Evolutionary conservation across 1,140 invertebrate genomes (phyloP).

Genomic region (Adoxophyes honmai): DNA sequence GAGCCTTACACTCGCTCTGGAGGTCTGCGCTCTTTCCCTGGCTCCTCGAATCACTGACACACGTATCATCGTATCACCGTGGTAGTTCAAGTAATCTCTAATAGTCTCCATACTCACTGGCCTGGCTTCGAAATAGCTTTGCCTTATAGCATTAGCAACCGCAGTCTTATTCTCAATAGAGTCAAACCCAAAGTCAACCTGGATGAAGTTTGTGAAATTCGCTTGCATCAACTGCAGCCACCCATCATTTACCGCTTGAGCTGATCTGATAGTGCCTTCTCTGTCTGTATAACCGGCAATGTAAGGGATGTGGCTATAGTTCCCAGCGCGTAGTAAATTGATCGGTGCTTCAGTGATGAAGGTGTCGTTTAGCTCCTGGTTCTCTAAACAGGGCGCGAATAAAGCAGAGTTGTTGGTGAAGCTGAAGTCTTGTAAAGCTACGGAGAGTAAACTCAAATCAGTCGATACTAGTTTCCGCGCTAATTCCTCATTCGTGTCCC

Average conservation of each 20-base stretch:
- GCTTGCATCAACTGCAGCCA: slow-evolving; percentile 51
- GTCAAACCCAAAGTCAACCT: slow-evolving; percentile 42
- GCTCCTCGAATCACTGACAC: slow-evolving; percentile 44
- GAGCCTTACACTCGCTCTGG: slow-evolving; percentile 38
- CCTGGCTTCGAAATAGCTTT: slow-evolving; percentile 50
- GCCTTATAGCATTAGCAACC: slow-evolving; percentile 35
- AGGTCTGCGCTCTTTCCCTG: slow-evolving; percentile 43
- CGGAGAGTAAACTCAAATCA: slow-evolving; percentile 33
- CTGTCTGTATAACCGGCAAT: slow-evolving; percentile 50
- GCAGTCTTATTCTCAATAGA: slow-evolving; percentile 29
- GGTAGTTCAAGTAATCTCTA: slow-evolving; percentile 57
- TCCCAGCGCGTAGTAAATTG: slow-evolving; percentile 46
- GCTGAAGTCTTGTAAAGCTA: slow-evolving; percentile 32
- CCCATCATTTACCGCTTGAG: slow-evolving; percentile 30
- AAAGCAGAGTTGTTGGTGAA: slow-evolving; percentile 52
- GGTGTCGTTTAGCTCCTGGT: slow-evolving; percentile 36
- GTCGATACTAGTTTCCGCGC: slow-evolving; percentile 37
- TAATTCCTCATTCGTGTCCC: slow-evolving; percentile 32
- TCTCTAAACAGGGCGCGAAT: slow-evolving; percentile 62
- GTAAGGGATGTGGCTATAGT: slow-evolving; percentile 54
- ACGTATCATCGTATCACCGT: slow-evolving; percentile 51
- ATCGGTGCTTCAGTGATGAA: slow-evolving; percentile 50
- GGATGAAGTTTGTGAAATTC: slow-evolving; percentile 55
- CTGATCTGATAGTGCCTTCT: slow-evolving; percentile 56
- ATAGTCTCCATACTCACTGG: slow-evolving; percentile 47